These are phyloP conservation scores for Hormiphora californensis DNA, from an alignment of 37 sponge, comb jelly and placozoan genomes.

Conservation along the genomic window DNA sequence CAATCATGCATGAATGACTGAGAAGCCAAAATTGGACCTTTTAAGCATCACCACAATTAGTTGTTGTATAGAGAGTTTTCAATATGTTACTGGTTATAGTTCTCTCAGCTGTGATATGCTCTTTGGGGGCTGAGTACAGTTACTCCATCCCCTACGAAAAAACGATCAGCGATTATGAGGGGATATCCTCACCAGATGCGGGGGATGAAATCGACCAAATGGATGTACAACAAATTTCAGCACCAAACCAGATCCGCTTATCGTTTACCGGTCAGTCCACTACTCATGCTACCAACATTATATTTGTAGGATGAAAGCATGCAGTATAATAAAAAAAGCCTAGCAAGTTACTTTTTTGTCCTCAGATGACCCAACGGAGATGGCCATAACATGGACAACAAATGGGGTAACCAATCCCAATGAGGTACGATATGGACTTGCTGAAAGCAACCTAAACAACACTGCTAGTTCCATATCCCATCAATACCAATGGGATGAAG, in stretches of 20 bases:
- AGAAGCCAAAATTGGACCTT: no score
- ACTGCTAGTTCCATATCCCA: neutral
- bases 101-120: no score
- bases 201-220: slow-evolving; percentile 8
- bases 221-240: neutral
- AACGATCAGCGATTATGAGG: neutral
- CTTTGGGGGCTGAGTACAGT: no score
- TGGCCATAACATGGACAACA: slow-evolving; percentile 34
- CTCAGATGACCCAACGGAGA: slow-evolving; percentile 37
- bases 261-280: slow-evolving; percentile 12
- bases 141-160: slow-evolving; percentile 18
- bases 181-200: neutral
- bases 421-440: neutral
- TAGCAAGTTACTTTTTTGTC: no score
- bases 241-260: slow-evolving; percentile 40
- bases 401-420: neutral
- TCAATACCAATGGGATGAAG: neutral
- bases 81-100: no score
- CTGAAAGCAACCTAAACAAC: neutral
- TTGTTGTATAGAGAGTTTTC: no score
- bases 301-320: no score
- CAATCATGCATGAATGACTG: no score
- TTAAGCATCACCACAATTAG: no score
- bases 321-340: no score
- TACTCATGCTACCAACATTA: no score